Evolutionary conservation across 2,797 vertebrate species (phyloP).

Genomic region (Intellagama lesueurii): DNA sequence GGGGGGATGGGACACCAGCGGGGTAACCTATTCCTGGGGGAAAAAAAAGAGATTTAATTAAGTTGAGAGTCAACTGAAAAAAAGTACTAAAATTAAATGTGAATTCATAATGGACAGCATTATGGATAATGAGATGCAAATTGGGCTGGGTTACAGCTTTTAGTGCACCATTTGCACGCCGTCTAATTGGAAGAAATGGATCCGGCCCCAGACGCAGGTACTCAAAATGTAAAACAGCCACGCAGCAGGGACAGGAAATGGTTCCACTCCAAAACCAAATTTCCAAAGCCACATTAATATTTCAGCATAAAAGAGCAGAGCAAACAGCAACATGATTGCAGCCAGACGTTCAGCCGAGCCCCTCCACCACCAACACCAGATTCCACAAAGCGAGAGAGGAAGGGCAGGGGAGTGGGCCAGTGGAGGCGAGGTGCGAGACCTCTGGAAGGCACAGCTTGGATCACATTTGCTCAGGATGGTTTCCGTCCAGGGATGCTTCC

Average conservation of each 20-base stretch:
- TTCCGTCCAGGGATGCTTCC: neutral
- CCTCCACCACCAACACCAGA: neutral
- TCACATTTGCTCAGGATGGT: too few relatives aligned
- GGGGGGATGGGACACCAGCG: conserved; percentile 10
- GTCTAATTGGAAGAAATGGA: conserved; percentile 68
- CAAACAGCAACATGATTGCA: neutral
- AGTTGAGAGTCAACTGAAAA: conserved; percentile 64
- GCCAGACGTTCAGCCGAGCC: neutral
- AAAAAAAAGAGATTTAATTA: conserved; percentile 61
- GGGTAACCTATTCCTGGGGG: conserved; percentile 60
- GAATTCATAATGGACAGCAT: conserved; percentile 67
- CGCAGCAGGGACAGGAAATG: conserved; percentile 30
- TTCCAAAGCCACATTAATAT: conserved; percentile 21
- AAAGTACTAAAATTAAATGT: conserved; percentile 62
- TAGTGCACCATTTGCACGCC: conserved; percentile 46
- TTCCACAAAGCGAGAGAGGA: neutral
- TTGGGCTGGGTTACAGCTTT: conserved; percentile 50
- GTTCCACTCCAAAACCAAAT: conserved; percentile 22
- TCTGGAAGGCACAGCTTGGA: neutral
- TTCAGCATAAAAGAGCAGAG: conserved; percentile 13
- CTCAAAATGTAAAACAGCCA: conserved; percentile 31
- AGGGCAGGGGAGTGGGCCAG: fast-evolving
- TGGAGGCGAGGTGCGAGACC: neutral
- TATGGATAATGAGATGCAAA: conserved; percentile 71
- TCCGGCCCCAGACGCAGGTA: conserved; percentile 53